These are phyloP conservation scores for Reticulitermes lucifugus DNA, from an alignment of 2,888 invertebrate species.

Conservation along the genomic window DNA sequence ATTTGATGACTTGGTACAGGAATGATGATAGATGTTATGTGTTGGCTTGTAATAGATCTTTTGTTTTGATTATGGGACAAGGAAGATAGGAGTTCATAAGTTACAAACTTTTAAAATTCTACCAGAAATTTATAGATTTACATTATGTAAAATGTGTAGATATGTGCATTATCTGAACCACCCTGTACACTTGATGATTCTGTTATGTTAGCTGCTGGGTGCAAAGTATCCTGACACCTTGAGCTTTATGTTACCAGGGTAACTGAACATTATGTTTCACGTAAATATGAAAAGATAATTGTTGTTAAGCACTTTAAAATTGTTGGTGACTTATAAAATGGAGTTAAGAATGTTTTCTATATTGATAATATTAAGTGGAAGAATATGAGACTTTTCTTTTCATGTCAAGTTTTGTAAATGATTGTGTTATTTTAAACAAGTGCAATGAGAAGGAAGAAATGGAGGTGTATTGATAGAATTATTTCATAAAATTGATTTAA, in stretches of 20 bases:
- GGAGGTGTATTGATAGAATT: slow-evolving; percentile 1
- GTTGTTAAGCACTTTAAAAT: slow-evolving; percentile 37
- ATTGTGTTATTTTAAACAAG: not conserved
- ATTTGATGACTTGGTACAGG: too few relatives aligned
- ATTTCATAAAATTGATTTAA: slow-evolving; percentile 6
- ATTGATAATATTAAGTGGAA: slow-evolving; percentile 33
- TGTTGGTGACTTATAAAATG: slow-evolving; percentile 39
- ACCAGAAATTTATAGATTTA: too few relatives aligned
- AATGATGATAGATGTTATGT: too few relatives aligned
- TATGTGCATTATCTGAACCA: not conserved
- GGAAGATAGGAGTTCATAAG: too few relatives aligned
- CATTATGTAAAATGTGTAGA: too few relatives aligned
- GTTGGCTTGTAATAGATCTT: too few relatives aligned
- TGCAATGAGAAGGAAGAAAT: slow-evolving; percentile 24
- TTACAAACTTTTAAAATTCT: too few relatives aligned
- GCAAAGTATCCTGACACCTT: not conserved
- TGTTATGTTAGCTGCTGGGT: slow-evolving; percentile 7
- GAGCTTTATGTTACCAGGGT: slow-evolving; percentile 39
- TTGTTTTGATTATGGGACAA: too few relatives aligned
- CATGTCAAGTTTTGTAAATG: not conserved
- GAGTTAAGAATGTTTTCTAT: slow-evolving; percentile 39
- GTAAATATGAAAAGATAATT: slow-evolving; percentile 33
- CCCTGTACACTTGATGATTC: not conserved
- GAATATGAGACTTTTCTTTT: slow-evolving; percentile 2
- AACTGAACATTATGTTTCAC: slow-evolving; percentile 31